Evolutionary conservation across 2,888 invertebrate species (phyloP).

Genomic region (Caenorhabditis becei): DNA sequence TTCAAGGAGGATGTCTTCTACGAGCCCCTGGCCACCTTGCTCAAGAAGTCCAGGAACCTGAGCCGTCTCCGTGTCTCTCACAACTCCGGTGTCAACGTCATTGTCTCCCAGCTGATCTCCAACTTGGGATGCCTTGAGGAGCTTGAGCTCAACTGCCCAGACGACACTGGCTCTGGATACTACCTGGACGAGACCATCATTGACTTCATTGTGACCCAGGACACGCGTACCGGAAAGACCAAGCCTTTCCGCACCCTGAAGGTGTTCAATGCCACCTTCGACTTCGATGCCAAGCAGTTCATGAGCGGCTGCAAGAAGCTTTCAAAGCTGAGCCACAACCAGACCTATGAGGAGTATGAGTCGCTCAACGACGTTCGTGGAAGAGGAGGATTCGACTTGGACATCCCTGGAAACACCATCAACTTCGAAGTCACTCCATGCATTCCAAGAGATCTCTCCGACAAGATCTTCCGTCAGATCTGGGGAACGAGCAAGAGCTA

Average conservation of each 20-base stretch:
- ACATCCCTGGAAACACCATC: not conserved
- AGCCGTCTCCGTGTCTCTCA: slow-evolving; percentile 12
- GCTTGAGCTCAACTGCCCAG: slow-evolving; percentile 17
- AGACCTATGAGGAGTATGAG: slow-evolving; percentile 1
- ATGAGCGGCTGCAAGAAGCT: not conserved
- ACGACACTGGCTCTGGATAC: slow-evolving; percentile 2
- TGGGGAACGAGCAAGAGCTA: not conserved
- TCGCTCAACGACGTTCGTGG: not conserved
- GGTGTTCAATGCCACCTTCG: slow-evolving; percentile 4
- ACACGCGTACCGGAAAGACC: not conserved
- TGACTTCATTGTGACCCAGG: slow-evolving; percentile 4
- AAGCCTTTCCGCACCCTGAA: slow-evolving; percentile 15
- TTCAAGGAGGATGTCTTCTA: not conserved
- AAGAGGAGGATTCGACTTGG: slow-evolving; percentile 7
- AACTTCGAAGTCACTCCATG: slow-evolving; percentile 6
- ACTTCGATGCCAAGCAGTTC: slow-evolving; percentile 1
- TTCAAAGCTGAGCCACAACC: not conserved
- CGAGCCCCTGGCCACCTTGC: not conserved
- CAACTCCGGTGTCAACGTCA: not conserved
- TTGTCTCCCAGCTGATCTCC: not conserved
- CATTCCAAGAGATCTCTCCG: not conserved
- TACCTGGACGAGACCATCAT: not conserved
- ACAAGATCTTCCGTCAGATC: not conserved
- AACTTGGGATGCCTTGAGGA: slow-evolving; percentile 8
- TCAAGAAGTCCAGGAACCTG: slow-evolving; percentile 1